Evolutionary conservation across 2,113 vertebrate species (phyloP).

Genomic region (Paramisgurnus dabryanus): DNA sequence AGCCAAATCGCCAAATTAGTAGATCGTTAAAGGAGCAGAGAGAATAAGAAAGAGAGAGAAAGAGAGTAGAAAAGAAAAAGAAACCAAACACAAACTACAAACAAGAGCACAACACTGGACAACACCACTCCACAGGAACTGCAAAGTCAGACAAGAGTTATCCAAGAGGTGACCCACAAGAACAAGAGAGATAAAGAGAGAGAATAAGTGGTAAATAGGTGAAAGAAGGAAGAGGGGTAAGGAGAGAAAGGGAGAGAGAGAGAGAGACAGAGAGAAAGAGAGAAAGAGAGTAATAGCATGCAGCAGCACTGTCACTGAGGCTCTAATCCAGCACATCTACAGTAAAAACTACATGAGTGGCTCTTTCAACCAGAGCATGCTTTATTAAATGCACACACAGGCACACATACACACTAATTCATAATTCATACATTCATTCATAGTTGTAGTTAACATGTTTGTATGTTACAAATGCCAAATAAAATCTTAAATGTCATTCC

Average conservation of each 20-base stretch:
- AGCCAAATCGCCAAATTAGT: slow-evolving; percentile 99
- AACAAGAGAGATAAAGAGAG: slow-evolving; percentile 59
- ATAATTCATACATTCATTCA: slow-evolving; percentile 38
- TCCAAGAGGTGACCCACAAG: slow-evolving; percentile 74
- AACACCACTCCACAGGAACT: slow-evolving; percentile 89
- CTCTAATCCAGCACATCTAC: slow-evolving; percentile 42
- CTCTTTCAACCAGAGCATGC: slow-evolving; percentile 43
- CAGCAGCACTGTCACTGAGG: slow-evolving; percentile 67
- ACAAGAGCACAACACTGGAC: slow-evolving; percentile 85
- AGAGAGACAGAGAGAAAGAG: slow-evolving; percentile 35
- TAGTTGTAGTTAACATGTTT: slow-evolving; percentile 54
- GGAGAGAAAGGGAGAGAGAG: slow-evolving; percentile 46
- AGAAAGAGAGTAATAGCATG: slow-evolving; percentile 70
- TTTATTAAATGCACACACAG: slow-evolving; percentile 30
- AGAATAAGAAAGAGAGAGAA: slow-evolving; percentile 65
- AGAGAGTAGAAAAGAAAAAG: slow-evolving; percentile 62
- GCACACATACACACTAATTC: slow-evolving; percentile 38
- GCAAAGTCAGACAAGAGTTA: slow-evolving; percentile 84
- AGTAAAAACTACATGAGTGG: slow-evolving; percentile 38
- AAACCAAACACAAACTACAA: slow-evolving; percentile 79
- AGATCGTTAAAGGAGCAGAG: slow-evolving; percentile 92
- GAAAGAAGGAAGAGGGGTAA: not conserved
- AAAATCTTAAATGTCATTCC: too few species aligned
- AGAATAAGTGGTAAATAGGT: not conserved
- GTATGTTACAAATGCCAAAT: not conserved